These are phyloP conservation scores for Itoplectis maculator DNA, from an alignment of 2,888 invertebrate species.

Conservation along the genomic window DNA sequence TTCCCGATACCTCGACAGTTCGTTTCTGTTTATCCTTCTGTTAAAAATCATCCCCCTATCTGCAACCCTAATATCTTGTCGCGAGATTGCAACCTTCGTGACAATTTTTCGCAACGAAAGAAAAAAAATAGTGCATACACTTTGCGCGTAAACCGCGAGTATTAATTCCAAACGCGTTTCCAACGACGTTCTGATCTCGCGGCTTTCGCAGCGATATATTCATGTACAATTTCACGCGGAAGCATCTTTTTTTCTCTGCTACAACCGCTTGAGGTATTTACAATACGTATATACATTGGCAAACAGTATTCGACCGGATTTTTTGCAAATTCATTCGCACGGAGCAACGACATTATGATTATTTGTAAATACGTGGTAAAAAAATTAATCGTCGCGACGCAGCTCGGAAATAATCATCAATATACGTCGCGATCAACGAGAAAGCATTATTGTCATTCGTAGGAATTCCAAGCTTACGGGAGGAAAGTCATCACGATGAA, in stretches of 20 bases:
- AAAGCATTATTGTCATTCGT: slow-evolving; percentile 69
- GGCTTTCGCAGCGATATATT: slow-evolving; percentile 17
- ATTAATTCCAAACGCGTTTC: slow-evolving; percentile 10
- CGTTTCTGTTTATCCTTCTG: background rate
- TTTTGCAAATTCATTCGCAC: background rate
- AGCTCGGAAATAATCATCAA: slow-evolving; percentile 6
- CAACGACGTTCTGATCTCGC: slow-evolving; percentile 25
- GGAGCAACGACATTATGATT: slow-evolving; percentile 9
- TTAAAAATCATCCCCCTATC: background rate
- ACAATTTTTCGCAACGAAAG: background rate
- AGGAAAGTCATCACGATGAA: too few species aligned
- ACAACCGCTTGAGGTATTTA: slow-evolving; percentile 39
- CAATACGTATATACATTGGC: slow-evolving; percentile 59
- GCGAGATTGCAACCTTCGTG: background rate
- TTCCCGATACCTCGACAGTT: background rate
- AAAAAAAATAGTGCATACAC: background rate
- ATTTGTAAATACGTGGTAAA: slow-evolving; percentile 8
- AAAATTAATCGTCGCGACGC: slow-evolving; percentile 24
- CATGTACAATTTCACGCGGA: slow-evolving; percentile 50
- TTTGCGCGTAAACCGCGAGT: background rate
- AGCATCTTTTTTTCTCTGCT: slow-evolving; percentile 25
- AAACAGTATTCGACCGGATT: slow-evolving; percentile 29
- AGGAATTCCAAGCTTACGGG: slow-evolving; percentile 32
- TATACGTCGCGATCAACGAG: background rate
- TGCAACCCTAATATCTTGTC: background rate